Conservation (phyloP, 2,888 invertebrate species). For the Exephanes ischioxanthus region DNA sequence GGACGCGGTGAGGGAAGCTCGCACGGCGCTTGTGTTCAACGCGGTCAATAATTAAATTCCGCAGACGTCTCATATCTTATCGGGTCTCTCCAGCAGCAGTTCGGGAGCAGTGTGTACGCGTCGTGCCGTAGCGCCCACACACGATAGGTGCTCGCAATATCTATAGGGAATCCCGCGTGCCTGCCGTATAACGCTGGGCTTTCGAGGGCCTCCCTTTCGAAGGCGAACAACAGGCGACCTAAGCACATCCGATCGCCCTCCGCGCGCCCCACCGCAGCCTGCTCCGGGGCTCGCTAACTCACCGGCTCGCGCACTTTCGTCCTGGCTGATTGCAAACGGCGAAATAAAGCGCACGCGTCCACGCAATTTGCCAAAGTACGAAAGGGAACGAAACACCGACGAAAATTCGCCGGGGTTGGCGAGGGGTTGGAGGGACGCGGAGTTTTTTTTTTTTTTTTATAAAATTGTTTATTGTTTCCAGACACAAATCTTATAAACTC, state of each 20-base stretch:
- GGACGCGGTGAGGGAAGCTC: conserved; percentile 47
- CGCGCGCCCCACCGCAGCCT: neutral
- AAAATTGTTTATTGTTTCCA: no score
- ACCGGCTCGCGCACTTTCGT: neutral
- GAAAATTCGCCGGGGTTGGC: neutral
- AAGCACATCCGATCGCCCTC: conserved; percentile 26
- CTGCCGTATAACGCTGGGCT: conserved; percentile 38
- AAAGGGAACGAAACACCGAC: conserved; percentile 41
- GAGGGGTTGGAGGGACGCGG: no score
- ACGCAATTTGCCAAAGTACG: conserved; percentile 55
- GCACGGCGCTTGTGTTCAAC: conserved; percentile 64
- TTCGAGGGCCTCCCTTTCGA: neutral
- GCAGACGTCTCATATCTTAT: conserved; percentile 72
- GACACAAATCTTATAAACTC: no score
- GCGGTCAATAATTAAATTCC: conserved; percentile 75
- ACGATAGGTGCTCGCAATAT: conserved; percentile 38
- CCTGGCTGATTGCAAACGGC: conserved; percentile 48
- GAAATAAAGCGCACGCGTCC: conserved; percentile 62
- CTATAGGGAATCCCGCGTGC: conserved; percentile 54
- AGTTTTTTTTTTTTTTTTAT: no score
- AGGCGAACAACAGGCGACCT: conserved; percentile 41
- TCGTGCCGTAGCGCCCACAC: conserved; percentile 16
- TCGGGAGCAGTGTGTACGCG: conserved; percentile 33
- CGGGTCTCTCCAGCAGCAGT: conserved; percentile 51
- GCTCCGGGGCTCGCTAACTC: neutral